Conservation (phyloP, 2,888 invertebrate species). For the Prosapia bicincta region DNA sequence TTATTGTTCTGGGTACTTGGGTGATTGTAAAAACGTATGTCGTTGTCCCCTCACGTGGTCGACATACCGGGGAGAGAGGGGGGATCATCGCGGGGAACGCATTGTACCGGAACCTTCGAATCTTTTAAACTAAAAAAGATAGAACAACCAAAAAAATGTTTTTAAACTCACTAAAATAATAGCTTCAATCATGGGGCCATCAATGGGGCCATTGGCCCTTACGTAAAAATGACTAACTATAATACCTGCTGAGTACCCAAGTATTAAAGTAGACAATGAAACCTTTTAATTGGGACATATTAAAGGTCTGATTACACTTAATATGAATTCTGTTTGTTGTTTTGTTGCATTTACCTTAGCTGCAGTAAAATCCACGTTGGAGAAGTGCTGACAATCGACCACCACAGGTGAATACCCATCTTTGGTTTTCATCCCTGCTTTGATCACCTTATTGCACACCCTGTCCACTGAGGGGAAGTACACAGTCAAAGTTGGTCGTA, state of each 20-base stretch:
- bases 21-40: no score
- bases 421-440: constrained; percentile 50
- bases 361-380: constrained; percentile 65
- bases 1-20: no score
- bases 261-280: constrained; percentile 11
- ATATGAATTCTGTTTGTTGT: constrained; percentile 5
- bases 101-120: no score
- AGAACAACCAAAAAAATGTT: no score
- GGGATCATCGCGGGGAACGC: no score
- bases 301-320: constrained; percentile 22
- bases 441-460: constrained; percentile 54
- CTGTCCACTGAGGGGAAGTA: constrained; percentile 69
- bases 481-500: constrained; percentile 63
- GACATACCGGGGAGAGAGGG: no score
- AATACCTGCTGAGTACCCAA: background rate
- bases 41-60: no score
- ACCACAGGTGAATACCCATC: constrained; percentile 52
- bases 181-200: no score
- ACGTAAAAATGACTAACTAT: no score
- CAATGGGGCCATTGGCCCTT: background rate
- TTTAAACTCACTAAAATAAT: no score
- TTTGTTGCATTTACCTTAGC: constrained; percentile 51
- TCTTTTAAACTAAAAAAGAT: no score
- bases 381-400: constrained; percentile 62
- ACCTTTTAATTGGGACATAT: background rate